phyloP scores from a whole-genome alignment of 2,113 vertebrate species.

The Laticauda laticaudata region DNA sequence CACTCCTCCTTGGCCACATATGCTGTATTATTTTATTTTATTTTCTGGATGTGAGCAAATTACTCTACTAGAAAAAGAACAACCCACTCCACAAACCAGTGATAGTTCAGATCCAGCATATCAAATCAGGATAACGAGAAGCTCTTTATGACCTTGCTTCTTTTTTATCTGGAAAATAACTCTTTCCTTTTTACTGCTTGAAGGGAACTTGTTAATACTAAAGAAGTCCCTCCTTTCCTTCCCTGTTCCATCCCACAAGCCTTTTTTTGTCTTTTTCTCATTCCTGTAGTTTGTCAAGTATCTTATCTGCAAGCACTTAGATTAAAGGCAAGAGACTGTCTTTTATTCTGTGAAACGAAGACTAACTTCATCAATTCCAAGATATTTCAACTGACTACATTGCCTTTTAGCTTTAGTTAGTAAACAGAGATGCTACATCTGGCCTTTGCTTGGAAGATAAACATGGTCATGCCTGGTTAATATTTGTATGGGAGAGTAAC shows the following conservation, averaged over 20 bases:
- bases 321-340: not conserved
- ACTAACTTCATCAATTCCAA: not conserved
- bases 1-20: not conserved
- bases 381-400: not conserved
- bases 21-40: not conserved
- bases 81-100: constrained; percentile 19
- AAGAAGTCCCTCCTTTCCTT: not conserved
- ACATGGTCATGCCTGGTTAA: not conserved
- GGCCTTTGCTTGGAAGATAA: not conserved
- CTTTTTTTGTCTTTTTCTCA: not conserved
- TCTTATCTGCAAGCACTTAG: not conserved
- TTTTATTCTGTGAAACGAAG: not conserved
- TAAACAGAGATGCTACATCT: not conserved
- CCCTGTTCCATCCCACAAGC: not conserved
- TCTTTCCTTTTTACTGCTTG: not conserved
- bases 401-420: not conserved
- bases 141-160: not conserved
- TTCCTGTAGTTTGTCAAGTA: not conserved
- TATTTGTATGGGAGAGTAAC: not conserved
- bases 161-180: not conserved
- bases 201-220: not conserved
- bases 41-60: constrained; percentile 21
- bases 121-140: not conserved
- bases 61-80: constrained; percentile 29
- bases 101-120: constrained; percentile 39